Conservation (phyloP, 2,888 invertebrate genomes). For the Hypomecis atomaria region DNA sequence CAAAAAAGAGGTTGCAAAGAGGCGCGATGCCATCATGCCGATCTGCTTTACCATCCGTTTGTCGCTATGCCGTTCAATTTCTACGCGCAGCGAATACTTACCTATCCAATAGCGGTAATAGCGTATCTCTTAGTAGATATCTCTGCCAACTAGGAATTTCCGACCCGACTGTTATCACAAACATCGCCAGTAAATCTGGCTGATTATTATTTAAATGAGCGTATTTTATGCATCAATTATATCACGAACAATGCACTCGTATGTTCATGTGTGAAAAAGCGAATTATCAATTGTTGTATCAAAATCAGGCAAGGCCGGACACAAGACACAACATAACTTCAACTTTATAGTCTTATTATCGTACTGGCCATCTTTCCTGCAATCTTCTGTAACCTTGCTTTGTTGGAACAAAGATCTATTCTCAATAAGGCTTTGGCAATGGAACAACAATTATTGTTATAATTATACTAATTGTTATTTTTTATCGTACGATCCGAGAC, state of each 20-base stretch:
- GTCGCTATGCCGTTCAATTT: too few species aligned
- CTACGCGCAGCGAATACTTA: too few species aligned
- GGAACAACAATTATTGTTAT: slow-evolving; percentile 48
- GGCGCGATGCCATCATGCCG: too few species aligned
- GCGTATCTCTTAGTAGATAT: too few species aligned
- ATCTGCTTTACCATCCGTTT: too few species aligned
- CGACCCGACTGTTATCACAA: too few species aligned
- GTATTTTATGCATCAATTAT: slow-evolving; percentile 12
- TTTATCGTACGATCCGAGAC: slow-evolving; percentile 23
- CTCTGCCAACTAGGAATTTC: neutral
- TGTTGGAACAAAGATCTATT: slow-evolving; percentile 50
- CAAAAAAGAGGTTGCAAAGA: too few species aligned
- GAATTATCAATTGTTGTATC: slow-evolving; percentile 23
- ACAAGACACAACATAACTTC: slow-evolving; percentile 13
- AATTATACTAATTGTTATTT: slow-evolving; percentile 46
- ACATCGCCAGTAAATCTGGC: neutral
- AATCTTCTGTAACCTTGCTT: slow-evolving; percentile 56
- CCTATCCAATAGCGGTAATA: too few species aligned
- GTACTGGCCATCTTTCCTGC: slow-evolving; percentile 22
- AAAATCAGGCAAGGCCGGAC: slow-evolving; percentile 19
- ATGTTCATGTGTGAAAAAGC: slow-evolving; percentile 16
- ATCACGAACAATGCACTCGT: slow-evolving; percentile 8
- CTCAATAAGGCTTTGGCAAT: slow-evolving; percentile 44
- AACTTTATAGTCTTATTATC: slow-evolving; percentile 35
- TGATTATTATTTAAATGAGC: neutral